Evolutionary conservation across 2,113 vertebrate genomes (phyloP).

Genomic region (Colistium nudipinnis): DNA sequence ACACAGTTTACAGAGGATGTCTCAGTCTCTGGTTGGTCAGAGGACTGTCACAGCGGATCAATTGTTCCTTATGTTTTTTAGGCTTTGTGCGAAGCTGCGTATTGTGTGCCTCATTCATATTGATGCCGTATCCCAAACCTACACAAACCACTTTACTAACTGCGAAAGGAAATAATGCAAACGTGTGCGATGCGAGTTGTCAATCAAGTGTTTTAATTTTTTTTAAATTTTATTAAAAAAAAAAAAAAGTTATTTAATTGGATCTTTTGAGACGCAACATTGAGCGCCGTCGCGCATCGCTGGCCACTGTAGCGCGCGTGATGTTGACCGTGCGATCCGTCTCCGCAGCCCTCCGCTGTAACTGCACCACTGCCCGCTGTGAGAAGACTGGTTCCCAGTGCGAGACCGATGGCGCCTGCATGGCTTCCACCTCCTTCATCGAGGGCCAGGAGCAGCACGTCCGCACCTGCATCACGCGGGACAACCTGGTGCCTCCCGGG

Average conservation of each 20-base stretch:
- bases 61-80: not conserved
- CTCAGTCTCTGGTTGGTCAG: conserved; percentile 39
- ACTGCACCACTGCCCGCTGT: conserved; percentile 87
- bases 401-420: conserved; percentile 94
- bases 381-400: conserved; percentile 89
- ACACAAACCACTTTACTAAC: not conserved
- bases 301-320: too few relatives aligned
- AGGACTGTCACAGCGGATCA: conserved; percentile 13
- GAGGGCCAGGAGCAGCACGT: conserved; percentile 86
- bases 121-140: not conserved
- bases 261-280: too few relatives aligned
- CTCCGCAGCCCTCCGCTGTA: conserved; percentile 86
- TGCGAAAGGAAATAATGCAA: too few relatives aligned
- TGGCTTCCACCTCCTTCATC: conserved; percentile 91
- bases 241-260: too few relatives aligned
- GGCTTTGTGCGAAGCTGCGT: not conserved
- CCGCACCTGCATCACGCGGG: conserved; percentile 88
- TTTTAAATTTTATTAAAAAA: too few relatives aligned
- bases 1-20: conserved; percentile 28
- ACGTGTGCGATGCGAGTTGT: too few relatives aligned
- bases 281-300: too few relatives aligned
- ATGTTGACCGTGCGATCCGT: not conserved
- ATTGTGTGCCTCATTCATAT: not conserved
- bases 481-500: conserved; percentile 87
- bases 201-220: not conserved